phyloP scores from a whole-genome alignment of 2,113 vertebrate genomes.

The cattle (Bos taurus) region ARS-UCD2.0 NC_037336.1:10507001-10507500 shows the following conservation, averaged over 20 bases:
- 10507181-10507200: too few species aligned
- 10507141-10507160: too few species aligned
- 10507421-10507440: not conserved
- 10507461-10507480: not conserved
- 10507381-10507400: not conserved
- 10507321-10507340: not conserved
- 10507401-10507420: not conserved
- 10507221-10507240: too few species aligned
- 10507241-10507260: too few species aligned
- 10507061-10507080: not conserved
- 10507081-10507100: not conserved
- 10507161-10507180: too few species aligned
- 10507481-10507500: not conserved
- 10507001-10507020: not conserved
- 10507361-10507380: not conserved
- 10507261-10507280: too few species aligned
- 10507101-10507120: not conserved
- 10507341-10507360: not conserved
- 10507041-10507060: not conserved
- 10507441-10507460: not conserved
- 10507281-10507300: not conserved
- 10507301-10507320: not conserved
- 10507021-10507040: not conserved
- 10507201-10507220: too few species aligned
- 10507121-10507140: not conserved